Evolutionary conservation across 92 coral and sea anemone species (phyloP), one percentile per base, ranked within the genome.

Genomic region (Montipora capitata): DNA sequence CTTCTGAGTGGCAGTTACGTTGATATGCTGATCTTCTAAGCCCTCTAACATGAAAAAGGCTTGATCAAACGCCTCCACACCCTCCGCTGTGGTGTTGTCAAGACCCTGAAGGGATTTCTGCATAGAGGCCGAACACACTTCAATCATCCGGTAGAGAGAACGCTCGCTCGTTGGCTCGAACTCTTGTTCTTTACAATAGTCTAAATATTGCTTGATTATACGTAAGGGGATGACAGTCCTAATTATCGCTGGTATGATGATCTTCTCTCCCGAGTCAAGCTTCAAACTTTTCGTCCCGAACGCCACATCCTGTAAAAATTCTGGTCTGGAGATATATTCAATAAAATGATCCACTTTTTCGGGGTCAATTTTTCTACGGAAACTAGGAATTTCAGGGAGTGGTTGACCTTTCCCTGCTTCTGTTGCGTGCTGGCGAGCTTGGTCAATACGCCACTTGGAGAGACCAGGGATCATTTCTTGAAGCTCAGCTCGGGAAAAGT

Each of bases 381-480:
- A 65, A 14, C 79, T 79, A 2, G 86, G 86, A 38, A 16, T 44
- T 42, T 65, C 51, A 5, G 75, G 72, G 57, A 89, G 59, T 68
- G 79, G 79, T 17, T 89, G 85, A 16, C 89, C 93, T 67, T 65
- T 61, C 40, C 65, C 75, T 35, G 65, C 65, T 59, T 59, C 65
- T 59, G 65, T 59, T 59, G 65, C 65, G 15, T 59, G 94, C 14
- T 76, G 68, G 15, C 88, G 88, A 10, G 91, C 88, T 43, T 91
- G 91, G 41, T 91, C 91, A 27, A 86, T 91, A 2, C 87, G 58
- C 90, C 87, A 90, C 45, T 85, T 85, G 39, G 91, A 79, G 8
- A 90, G 70, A 4, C 87, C 82, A 9, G 83, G 77, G 12, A 91
- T 74, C 85, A 86, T 18, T 18, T 35, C 68, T 69, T 84, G 90